Evolutionary conservation across 1,140 invertebrate genomes (phyloP).

Genomic region (Penaeus japonicus): DNA sequence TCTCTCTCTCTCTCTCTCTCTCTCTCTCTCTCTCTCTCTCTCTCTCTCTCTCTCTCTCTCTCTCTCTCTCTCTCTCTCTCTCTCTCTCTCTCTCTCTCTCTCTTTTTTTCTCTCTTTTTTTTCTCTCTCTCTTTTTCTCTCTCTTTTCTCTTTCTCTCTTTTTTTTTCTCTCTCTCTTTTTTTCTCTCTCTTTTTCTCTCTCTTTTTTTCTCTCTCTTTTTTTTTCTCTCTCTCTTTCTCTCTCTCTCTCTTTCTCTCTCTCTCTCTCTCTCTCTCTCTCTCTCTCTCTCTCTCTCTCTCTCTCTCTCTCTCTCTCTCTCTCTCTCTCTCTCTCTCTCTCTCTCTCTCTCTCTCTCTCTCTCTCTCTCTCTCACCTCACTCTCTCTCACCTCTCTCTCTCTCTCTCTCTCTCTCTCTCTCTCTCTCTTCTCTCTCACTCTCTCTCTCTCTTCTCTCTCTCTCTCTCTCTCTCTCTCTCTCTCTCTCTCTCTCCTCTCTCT

Average conservation of each 20-base stretch:
- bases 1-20: no score
- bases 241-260: background rate
- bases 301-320: background rate
- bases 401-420: background rate
- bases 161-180: background rate
- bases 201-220: background rate
- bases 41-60: no score
- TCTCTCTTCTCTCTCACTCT: background rate
- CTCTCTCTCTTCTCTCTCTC: background rate
- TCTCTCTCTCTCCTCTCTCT: background rate
- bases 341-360: background rate
- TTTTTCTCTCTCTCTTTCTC: background rate
- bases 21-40: no score
- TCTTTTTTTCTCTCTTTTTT: background rate
- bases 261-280: background rate
- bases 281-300: background rate
- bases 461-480: no score
- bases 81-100: background rate
- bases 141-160: background rate
- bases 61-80: background rate
- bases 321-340: background rate
- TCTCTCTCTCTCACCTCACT: background rate
- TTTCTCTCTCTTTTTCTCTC: background rate
- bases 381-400: background rate
- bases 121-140: background rate